These are phyloP conservation scores for Lethrus apterus DNA, from an alignment of 1,140 invertebrate species.

Conservation along the genomic window DNA sequence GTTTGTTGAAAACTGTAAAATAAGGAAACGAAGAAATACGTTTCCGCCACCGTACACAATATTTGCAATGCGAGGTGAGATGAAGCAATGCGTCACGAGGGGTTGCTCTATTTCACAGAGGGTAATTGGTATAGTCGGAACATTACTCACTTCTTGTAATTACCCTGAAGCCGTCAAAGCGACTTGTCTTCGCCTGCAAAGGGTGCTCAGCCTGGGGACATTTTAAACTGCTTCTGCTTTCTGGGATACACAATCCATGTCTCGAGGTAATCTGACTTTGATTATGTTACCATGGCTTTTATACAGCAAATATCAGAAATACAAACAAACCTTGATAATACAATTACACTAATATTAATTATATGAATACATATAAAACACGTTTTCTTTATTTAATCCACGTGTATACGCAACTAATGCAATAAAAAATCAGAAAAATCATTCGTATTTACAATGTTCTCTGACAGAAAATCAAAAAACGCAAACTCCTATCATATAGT, in stretches of 20 bases:
- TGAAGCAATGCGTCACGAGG: slow-evolving; percentile 13
- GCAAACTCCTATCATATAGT: too few relatives aligned
- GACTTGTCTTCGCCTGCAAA: slow-evolving; percentile 39
- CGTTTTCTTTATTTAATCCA: too few relatives aligned
- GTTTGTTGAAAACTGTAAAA: too few relatives aligned
- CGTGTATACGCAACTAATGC: too few relatives aligned
- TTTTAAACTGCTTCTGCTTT: slow-evolving; percentile 14
- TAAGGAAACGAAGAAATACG: too few relatives aligned
- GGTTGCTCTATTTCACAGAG: slow-evolving; percentile 21
- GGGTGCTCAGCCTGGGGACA: slow-evolving; percentile 23
- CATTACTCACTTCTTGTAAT: slow-evolving; percentile 41
- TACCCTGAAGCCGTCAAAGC: slow-evolving; percentile 37
- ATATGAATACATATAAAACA: slow-evolving; percentile 10
- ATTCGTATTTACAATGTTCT: too few relatives aligned
- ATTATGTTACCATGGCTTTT: slow-evolving; percentile 1
- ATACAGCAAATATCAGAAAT: background rate
- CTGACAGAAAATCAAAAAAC: too few relatives aligned
- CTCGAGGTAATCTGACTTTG: slow-evolving; percentile 6
- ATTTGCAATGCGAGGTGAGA: slow-evolving; percentile 13
- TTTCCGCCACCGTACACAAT: too few relatives aligned
- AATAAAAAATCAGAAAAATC: too few relatives aligned
- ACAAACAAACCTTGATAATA: background rate
- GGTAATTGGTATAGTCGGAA: slow-evolving; percentile 26
- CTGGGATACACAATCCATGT: slow-evolving; percentile 10
- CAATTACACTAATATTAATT: too few relatives aligned